These are phyloP conservation scores for Coranthus polyacanthus DNA, from an alignment of 2,797 vertebrate genomes.

Conservation along the genomic window DNA sequence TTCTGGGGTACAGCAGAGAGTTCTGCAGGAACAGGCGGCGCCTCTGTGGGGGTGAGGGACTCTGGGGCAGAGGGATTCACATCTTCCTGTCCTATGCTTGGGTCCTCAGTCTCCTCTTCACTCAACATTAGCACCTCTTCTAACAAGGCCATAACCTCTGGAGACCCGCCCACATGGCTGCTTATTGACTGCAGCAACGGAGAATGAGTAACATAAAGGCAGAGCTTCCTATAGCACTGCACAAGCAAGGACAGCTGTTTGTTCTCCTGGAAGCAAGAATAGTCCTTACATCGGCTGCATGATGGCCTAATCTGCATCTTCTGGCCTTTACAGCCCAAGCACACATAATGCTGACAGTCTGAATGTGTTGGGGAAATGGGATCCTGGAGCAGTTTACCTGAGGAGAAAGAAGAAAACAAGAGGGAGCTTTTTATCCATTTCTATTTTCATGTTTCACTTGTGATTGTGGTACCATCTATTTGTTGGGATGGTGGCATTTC, in stretches of 20 bases:
- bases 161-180: constrained; percentile 89
- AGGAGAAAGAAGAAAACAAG: constrained; percentile 42
- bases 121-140: constrained; percentile 90
- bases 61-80: constrained; percentile 70
- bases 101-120: constrained; percentile 77
- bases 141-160: constrained; percentile 92
- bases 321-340: constrained; percentile 94
- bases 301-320: constrained; percentile 95
- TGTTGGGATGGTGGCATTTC: background rate
- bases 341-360: constrained; percentile 96
- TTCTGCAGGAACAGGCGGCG: constrained; percentile 89
- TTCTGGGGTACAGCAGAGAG: constrained; percentile 84
- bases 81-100: constrained; percentile 62
- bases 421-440: constrained; percentile 7
- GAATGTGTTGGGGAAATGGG: constrained; percentile 93
- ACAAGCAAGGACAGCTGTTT: constrained; percentile 94
- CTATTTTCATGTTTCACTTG: background rate
- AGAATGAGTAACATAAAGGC: constrained; percentile 93
- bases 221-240: constrained; percentile 95
- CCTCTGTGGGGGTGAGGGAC: constrained; percentile 90
- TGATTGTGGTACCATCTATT: background rate
- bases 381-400: constrained; percentile 96
- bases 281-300: constrained; percentile 97
- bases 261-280: constrained; percentile 95
- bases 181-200: constrained; percentile 90